phyloP scores from a whole-genome alignment of 2,113 vertebrate species.

The Daboia siamensis region DNA sequence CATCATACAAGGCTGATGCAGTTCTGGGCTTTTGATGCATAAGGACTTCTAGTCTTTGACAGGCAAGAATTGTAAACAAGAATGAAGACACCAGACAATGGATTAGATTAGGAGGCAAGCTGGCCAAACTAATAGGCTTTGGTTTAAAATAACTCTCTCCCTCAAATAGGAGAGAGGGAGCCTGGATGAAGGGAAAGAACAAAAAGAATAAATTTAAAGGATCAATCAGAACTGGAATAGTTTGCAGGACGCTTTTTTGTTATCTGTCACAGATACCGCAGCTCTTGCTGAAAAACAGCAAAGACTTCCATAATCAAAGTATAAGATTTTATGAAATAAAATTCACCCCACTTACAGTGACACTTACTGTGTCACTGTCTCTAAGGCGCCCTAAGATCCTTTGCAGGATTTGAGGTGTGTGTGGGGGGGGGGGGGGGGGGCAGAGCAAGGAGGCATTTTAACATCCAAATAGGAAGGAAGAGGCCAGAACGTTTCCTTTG shows the following conservation, averaged over 20 bases:
- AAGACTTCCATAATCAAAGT: background rate
- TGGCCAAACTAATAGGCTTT: conserved; percentile 3
- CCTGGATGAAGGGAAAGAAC: background rate
- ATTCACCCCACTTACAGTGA: background rate
- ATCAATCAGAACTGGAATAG: background rate
- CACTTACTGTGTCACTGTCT: background rate
- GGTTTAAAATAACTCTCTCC: conserved; percentile 3
- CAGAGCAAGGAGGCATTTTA: background rate
- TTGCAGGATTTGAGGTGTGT: background rate
- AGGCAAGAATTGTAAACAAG: background rate
- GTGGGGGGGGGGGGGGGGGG: background rate
- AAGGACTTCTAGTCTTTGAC: background rate
- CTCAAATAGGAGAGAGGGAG: background rate
- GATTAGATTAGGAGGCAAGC: background rate
- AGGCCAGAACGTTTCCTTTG: background rate
- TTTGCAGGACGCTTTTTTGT: background rate
- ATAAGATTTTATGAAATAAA: background rate
- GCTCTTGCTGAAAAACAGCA: background rate
- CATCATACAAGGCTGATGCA: background rate
- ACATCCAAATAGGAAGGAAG: background rate
- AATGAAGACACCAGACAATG: background rate
- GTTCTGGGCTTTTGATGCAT: background rate
- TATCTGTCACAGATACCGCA: background rate
- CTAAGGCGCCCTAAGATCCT: background rate
- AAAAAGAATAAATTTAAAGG: background rate